Conservation (phyloP, 2,888 invertebrate species). For the Microctonus aethiopoides region DNA sequence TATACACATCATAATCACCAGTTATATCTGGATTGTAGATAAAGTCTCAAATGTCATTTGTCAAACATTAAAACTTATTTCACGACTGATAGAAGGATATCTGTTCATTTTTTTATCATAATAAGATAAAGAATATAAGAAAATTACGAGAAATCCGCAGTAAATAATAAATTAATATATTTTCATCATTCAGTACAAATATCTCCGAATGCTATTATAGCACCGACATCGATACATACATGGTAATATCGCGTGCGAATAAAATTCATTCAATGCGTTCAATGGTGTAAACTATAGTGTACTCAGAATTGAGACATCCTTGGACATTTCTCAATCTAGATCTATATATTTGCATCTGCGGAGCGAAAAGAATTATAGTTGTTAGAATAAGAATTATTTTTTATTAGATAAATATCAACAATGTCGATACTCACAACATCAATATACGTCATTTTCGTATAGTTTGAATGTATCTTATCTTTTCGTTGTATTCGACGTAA, state of each 20-base stretch:
- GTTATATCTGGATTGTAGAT: too few species aligned
- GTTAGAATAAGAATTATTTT: neutral
- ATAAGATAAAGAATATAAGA: too few species aligned
- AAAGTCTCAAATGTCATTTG: constrained; percentile 55
- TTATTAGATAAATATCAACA: neutral
- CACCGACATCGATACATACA: constrained; percentile 16
- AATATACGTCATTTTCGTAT: constrained; percentile 11
- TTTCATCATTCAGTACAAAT: too few species aligned
- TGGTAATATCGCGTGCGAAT: constrained; percentile 19
- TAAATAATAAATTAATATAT: too few species aligned
- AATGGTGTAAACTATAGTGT: constrained; percentile 29
- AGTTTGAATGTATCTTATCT: neutral
- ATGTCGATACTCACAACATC: constrained; percentile 25
- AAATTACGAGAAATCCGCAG: too few species aligned
- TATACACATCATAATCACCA: too few species aligned
- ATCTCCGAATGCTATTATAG: constrained; percentile 27
- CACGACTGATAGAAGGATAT: too few species aligned
- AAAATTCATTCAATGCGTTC: constrained; percentile 39
- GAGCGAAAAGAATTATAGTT: constrained; percentile 25
- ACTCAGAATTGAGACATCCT: constrained; percentile 38
- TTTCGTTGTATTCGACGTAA: constrained; percentile 6
- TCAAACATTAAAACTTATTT: constrained; percentile 37
- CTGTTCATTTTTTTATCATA: too few species aligned
- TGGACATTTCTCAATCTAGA: constrained; percentile 37
- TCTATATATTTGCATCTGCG: constrained; percentile 40